These are phyloP conservation scores for Tenthredo distinguenda DNA, from an alignment of 2,888 invertebrate genomes.

Conservation along the genomic window DNA sequence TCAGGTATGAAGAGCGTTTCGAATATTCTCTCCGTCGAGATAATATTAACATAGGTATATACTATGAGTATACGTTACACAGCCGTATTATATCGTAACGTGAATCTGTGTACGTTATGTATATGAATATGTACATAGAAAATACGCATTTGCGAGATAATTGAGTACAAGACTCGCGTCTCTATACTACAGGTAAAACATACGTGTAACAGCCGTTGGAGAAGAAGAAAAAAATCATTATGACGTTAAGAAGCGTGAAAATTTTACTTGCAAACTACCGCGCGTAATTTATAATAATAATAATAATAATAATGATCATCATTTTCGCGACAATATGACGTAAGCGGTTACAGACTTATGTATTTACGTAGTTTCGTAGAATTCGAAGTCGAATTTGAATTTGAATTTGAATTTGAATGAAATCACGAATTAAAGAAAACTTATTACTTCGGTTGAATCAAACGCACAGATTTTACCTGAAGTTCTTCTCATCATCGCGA, in stretches of 20 bases:
- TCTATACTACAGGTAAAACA: background rate
- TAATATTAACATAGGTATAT: background rate
- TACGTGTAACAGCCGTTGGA: background rate
- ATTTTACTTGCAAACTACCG: constrained; percentile 9
- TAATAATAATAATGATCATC: background rate
- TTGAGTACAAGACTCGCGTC: background rate
- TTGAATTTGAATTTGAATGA: background rate
- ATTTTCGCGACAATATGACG: background rate
- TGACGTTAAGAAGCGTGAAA: background rate
- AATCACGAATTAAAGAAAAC: too few relatives aligned
- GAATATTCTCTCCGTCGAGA: background rate
- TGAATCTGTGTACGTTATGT: background rate
- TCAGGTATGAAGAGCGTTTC: background rate
- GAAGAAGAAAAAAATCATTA: background rate
- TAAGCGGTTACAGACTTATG: background rate
- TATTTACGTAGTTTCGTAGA: background rate
- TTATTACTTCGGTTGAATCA: too few relatives aligned
- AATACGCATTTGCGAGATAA: background rate
- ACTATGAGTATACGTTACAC: background rate
- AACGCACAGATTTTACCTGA: too few relatives aligned
- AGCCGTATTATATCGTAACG: background rate
- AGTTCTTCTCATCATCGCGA: too few relatives aligned
- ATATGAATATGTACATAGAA: background rate
- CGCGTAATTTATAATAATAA: background rate
- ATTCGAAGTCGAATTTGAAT: background rate